Base-by-base conservation (phyloP, 2,888 invertebrate species). In the Drosophila rellima region DNA sequence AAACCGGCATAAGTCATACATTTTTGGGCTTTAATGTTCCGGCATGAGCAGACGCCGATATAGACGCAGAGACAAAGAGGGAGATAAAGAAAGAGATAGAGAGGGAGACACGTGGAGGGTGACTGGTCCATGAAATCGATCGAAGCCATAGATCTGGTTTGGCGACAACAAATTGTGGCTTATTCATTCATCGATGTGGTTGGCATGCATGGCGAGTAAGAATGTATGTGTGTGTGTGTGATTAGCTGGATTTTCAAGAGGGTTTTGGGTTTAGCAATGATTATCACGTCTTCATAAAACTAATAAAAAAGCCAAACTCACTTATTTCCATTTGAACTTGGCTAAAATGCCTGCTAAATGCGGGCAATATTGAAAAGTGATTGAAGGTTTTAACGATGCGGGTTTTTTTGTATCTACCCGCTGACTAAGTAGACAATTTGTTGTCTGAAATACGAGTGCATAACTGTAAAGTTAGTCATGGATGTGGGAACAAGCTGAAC, bases 1-100 rank as follows among this genome's bases (percentile, higher is more conserved):
- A 72, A 81, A 60, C 71, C 72, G 72, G 79, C 78, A 69, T 66
- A 35, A 47, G 62, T 63, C 70, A 78, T 74, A 84, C 82, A 88
- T 88, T 81, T 85, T 83, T 81, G 75, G 78, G 66, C 81, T 74
- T 78, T 78, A 54, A 72, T 86, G 83, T 88, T 85, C 85, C 88
- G 88, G 85, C 86, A 88, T 81, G 63, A 62, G 31, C 60, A 74
- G 74, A 71, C 64, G 35, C 57, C 59, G 66, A 45, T 23, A 11
- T 37, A 55, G 63, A 52, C 66, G 62, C 40, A 26, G 8, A 29
- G 42, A 47, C 47, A 44, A 31, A 37, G 37, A 51, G 45, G 64
- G 37, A 56, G 50, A 76, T 61, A 65, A 37, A 54, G 47, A 17
- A 35, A 51, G 55, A 60, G 67, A 52, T 45, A 31, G 17, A 39